phyloP scores from a whole-genome alignment of 2,113 vertebrate species.

The Tupaia tana region DNA sequence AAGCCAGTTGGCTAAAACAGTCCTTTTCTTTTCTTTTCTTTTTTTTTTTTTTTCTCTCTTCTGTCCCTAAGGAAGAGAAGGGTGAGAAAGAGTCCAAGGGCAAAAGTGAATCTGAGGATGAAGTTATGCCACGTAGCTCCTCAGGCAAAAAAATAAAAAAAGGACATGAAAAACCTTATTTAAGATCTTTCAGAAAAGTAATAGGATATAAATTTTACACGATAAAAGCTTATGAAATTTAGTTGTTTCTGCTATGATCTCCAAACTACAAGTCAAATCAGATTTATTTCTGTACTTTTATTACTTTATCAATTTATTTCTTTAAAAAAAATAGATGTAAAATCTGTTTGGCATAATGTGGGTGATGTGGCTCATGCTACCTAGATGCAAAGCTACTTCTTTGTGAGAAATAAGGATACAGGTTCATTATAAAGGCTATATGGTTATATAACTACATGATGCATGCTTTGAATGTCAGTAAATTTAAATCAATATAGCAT shows the following conservation, averaged over 20 bases:
- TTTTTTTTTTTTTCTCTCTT: neutral
- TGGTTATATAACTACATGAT: neutral
- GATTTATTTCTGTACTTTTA: neutral
- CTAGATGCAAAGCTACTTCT: neutral
- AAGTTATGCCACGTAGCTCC: slow-evolving; percentile 74
- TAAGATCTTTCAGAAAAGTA: neutral
- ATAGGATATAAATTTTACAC: neutral
- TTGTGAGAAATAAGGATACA: neutral
- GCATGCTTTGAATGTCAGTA: neutral
- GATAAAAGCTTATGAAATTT: neutral
- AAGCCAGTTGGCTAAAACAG: slow-evolving; percentile 61
- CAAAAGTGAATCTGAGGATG: slow-evolving; percentile 72
- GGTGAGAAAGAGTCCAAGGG: slow-evolving; percentile 63
- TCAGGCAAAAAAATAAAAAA: neutral
- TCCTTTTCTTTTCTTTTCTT: neutral
- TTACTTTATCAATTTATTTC: neutral
- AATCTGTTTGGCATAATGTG: slow-evolving; percentile 20
- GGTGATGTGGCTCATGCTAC: neutral
- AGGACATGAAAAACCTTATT: neutral
- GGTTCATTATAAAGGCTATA: neutral
- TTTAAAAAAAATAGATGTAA: neutral
- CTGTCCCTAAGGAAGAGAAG: slow-evolving; percentile 67
- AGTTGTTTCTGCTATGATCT: neutral
- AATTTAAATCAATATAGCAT: neutral
- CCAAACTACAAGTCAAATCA: neutral